phyloP scores from a whole-genome alignment of 1,140 invertebrate species.

The Brachystomella parvula region DNA sequence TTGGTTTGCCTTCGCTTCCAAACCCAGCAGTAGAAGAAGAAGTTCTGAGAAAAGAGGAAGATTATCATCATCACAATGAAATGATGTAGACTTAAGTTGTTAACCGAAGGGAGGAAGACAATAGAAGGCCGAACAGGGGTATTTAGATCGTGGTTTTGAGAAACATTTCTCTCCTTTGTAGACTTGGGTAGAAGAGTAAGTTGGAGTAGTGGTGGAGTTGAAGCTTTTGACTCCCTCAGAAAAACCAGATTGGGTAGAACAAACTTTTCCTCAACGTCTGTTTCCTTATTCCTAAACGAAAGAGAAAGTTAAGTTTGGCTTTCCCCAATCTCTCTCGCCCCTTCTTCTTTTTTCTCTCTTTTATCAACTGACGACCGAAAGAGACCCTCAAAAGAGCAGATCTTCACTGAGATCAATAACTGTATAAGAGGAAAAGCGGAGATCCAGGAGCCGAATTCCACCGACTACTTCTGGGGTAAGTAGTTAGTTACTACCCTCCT shows the following conservation, averaged over 20 bases:
- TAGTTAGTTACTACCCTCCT: too few species aligned
- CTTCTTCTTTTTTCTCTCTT: neutral
- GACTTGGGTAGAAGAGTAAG: too few species aligned
- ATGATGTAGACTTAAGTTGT: neutral
- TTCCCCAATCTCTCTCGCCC: neutral
- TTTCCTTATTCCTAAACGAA: neutral
- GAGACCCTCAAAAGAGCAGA: conserved; percentile 9
- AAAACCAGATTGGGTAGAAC: conserved; percentile 4
- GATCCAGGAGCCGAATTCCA: neutral
- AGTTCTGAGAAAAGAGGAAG: neutral
- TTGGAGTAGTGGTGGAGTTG: neutral
- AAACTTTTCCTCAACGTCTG: conserved; percentile 3
- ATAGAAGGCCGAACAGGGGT: neutral
- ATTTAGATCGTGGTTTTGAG: neutral
- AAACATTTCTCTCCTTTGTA: neutral
- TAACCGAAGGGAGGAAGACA: neutral
- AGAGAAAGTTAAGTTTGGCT: conserved; percentile 3
- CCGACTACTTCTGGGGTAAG: too few species aligned
- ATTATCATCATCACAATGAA: neutral
- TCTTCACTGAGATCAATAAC: conserved; percentile 1
- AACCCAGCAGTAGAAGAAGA: neutral
- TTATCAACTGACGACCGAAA: conserved; percentile 11
- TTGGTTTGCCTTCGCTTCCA: neutral
- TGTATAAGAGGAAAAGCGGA: neutral
- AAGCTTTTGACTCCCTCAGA: neutral